Conservation (phyloP, 2,113 vertebrate genomes). For the Saccopteryx bilineata region DNA sequence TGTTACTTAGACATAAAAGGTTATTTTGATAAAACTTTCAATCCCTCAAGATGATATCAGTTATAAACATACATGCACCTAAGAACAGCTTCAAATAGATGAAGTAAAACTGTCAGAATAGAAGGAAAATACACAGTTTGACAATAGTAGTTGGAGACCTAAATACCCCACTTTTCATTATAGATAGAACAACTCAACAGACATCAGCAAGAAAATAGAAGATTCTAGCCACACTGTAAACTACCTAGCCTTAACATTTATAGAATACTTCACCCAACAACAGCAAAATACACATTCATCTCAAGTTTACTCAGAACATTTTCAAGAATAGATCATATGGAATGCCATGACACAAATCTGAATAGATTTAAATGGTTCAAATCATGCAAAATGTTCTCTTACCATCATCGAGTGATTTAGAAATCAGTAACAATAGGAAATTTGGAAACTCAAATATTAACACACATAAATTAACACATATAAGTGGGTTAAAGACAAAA, state of each 20-base stretch:
- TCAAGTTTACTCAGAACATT: not conserved
- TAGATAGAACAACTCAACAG: not conserved
- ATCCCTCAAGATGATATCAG: not conserved
- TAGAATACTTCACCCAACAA: not conserved
- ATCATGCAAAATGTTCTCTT: not conserved
- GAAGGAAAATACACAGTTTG: too few relatives aligned
- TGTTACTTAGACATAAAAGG: not conserved
- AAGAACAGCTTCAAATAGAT: not conserved
- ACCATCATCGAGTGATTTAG: not conserved
- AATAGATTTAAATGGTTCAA: not conserved
- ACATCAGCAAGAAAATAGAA: not conserved
- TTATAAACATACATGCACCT: not conserved
- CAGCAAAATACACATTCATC: not conserved
- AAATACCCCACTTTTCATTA: not conserved
- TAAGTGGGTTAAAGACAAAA: not conserved
- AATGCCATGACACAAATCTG: not conserved
- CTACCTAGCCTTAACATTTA: not conserved
- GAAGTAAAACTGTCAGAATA: not conserved
- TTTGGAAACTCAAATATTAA: not conserved
- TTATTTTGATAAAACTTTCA: not conserved
- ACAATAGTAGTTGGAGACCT: too few relatives aligned
- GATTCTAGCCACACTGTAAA: not conserved
- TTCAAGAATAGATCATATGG: not conserved
- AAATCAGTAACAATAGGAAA: not conserved
- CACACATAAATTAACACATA: not conserved